phyloP scores from a whole-genome alignment of 2,797 vertebrate species.

The Cirrhinus mrigala region DNA sequence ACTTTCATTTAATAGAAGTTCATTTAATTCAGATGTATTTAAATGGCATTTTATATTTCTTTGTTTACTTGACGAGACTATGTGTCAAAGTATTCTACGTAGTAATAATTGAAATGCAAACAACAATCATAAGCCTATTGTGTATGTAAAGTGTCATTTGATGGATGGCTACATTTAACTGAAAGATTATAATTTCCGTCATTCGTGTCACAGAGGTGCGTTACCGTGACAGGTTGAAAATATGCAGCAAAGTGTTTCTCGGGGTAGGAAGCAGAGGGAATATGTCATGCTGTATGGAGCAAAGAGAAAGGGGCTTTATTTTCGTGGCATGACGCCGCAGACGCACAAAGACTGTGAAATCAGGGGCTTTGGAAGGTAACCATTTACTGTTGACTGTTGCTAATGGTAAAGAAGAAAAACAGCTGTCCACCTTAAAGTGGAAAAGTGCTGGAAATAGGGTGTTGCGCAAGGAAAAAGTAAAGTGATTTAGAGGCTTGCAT shows the following conservation, averaged over 20 bases:
- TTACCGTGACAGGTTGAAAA: slow-evolving; percentile 40
- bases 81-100: neutral
- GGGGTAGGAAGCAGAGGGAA: slow-evolving; percentile 39
- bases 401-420: slow-evolving; percentile 53
- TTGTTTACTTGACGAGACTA: neutral
- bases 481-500: slow-evolving; percentile 15
- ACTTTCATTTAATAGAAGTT: neutral
- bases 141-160: slow-evolving; percentile 39
- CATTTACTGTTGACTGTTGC: slow-evolving; percentile 50
- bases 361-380: slow-evolving; percentile 38
- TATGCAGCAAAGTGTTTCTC: slow-evolving; percentile 54
- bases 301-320: slow-evolving; percentile 58
- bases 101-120: slow-evolving; percentile 40
- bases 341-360: slow-evolving; percentile 51
- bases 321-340: slow-evolving; percentile 50
- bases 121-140: slow-evolving; percentile 33
- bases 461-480: slow-evolving; percentile 7
- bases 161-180: slow-evolving; percentile 51
- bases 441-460: slow-evolving; percentile 30
- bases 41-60: neutral
- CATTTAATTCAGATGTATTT: slow-evolving; percentile 11
- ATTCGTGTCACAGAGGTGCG: slow-evolving; percentile 38
- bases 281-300: slow-evolving; percentile 53
- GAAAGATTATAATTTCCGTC: slow-evolving; percentile 52
- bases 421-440: slow-evolving; percentile 45